Evolutionary conservation across 1,140 invertebrate species (phyloP).

Genomic region (Pseudachorutes palmiensis): DNA sequence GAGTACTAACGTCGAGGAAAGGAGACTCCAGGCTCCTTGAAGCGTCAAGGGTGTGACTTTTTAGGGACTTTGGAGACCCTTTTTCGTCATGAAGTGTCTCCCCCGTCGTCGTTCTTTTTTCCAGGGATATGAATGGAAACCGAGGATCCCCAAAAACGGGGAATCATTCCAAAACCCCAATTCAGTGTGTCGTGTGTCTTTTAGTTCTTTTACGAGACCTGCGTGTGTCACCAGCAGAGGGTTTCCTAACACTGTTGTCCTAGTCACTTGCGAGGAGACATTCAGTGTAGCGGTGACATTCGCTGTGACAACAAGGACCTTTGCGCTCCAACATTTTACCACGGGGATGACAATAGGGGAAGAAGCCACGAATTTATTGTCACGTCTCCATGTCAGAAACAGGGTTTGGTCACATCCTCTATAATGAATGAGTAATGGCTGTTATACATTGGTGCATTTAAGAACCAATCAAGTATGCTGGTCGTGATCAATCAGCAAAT

Average conservation of each 20-base stretch:
- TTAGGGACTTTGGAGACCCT: no score
- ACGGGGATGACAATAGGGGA: not conserved
- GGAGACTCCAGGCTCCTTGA: not conserved
- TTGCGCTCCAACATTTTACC: not conserved
- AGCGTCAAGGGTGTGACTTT: not conserved
- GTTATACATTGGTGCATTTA: not conserved
- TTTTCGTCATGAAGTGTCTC: no score
- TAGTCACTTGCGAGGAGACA: constrained; percentile 7
- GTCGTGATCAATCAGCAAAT: not conserved
- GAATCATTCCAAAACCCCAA: not conserved
- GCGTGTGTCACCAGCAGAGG: constrained; percentile 3
- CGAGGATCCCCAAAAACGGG: not conserved
- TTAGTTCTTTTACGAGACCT: not conserved
- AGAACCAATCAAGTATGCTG: constrained; percentile 1
- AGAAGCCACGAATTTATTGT: not conserved
- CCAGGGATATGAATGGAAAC: not conserved
- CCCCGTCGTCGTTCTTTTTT: no score
- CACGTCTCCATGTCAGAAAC: not conserved
- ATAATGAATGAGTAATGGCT: not conserved
- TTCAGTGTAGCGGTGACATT: constrained; percentile 5
- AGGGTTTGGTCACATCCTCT: not conserved
- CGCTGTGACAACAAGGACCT: not conserved
- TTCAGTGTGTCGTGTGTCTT: not conserved
- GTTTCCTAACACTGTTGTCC: not conserved
- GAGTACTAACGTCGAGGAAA: not conserved